These are phyloP conservation scores for Scaptomyza cyrtandrae DNA, from an alignment of 2,888 invertebrate genomes.

Conservation along the genomic window DNA sequence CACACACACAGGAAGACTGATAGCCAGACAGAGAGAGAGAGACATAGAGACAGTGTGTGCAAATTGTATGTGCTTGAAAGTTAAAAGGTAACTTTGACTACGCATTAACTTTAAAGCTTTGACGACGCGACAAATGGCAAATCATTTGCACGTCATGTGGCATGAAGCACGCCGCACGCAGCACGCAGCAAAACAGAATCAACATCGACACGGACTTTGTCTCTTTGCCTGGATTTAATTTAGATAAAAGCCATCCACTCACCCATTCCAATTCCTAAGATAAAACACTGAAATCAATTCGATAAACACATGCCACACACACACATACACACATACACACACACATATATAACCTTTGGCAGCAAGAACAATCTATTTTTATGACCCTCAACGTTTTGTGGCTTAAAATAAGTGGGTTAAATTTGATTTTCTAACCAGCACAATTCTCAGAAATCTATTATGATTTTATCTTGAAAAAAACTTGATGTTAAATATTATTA, in stretches of 20 bases:
- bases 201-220: constrained; percentile 36
- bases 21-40: not conserved
- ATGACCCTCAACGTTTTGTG: constrained; percentile 38
- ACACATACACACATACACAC: no score
- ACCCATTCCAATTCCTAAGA: constrained; percentile 14
- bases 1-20: not conserved
- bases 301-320: constrained; percentile 57
- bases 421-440: constrained; percentile 30
- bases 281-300: constrained; percentile 76
- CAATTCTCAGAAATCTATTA: not conserved
- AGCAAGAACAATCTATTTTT: constrained; percentile 73
- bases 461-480: constrained; percentile 2
- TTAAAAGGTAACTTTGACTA: constrained; percentile 19
- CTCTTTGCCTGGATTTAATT: constrained; percentile 68
- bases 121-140: constrained; percentile 55
- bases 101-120: constrained; percentile 51
- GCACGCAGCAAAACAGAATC: not conserved
- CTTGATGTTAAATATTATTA: no score
- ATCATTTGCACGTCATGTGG: constrained; percentile 68
- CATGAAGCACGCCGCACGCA: constrained; percentile 32
- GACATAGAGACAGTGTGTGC: constrained; percentile 18
- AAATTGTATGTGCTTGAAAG: constrained; percentile 31
- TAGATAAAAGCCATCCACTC: constrained; percentile 67
- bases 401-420: constrained; percentile 18
- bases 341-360: constrained; percentile 51